Percentiles rank a stretch among this genome's conserved stretches.
Conservation (phyloP, 2,888 invertebrate species). For the Drosophila meridionalis region DNA sequence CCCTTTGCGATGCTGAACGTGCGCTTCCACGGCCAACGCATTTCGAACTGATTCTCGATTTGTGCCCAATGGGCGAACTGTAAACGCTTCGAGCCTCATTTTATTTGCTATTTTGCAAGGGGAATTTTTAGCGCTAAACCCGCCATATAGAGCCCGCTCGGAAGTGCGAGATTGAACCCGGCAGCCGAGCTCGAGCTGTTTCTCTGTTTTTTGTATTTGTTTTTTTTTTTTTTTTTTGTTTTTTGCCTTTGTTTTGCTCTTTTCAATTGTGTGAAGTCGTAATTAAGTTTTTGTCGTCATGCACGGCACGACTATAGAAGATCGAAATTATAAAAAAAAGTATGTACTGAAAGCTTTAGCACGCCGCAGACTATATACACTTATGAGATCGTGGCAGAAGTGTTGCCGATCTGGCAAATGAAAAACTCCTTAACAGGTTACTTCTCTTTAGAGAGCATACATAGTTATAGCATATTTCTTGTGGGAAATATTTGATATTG, state of each 20-base stretch:
- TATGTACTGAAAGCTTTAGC: background rate
- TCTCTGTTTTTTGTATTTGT: background rate
- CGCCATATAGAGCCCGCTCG: conserved; percentile 30
- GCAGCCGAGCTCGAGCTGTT: conserved; percentile 7
- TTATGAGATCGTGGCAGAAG: background rate
- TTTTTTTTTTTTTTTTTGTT: background rate
- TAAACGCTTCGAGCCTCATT: conserved; percentile 34
- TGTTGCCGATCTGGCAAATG: too few species aligned
- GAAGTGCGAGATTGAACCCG: background rate
- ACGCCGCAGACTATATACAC: background rate
- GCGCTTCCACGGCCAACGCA: conserved; percentile 75
- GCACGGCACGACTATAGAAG: conserved; percentile 14
- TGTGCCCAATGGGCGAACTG: conserved; percentile 46
- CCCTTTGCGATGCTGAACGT: conserved; percentile 57
- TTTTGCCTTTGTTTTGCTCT: background rate
- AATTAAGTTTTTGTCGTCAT: conserved; percentile 34
- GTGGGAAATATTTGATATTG: background rate
- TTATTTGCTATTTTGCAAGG: conserved; percentile 35
- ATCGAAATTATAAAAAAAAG: conserved; percentile 8
- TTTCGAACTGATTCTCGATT: conserved; percentile 65
- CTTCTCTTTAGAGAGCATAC: background rate
- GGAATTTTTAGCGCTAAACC: conserved; percentile 42
- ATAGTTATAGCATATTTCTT: background rate
- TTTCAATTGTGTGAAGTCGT: conserved; percentile 58
- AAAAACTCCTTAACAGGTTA: too few species aligned